phyloP scores from a whole-genome alignment of 2,113 vertebrate genomes.

The Aldabrachelys gigantea region DNA sequence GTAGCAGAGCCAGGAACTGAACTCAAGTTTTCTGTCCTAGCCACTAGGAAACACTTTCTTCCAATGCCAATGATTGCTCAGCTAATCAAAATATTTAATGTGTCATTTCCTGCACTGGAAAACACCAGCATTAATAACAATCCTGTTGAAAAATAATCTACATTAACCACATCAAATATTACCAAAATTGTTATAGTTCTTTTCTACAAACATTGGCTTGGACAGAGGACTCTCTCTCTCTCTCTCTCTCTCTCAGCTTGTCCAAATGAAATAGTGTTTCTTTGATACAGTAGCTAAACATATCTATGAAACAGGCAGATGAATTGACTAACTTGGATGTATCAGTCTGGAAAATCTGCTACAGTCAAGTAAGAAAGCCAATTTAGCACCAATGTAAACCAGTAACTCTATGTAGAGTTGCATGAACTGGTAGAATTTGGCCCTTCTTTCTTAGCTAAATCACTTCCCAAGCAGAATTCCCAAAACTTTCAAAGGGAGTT shows the following conservation, averaged over 20 bases:
- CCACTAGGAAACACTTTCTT: not conserved
- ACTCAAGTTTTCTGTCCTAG: not conserved
- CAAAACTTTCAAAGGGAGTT: not conserved
- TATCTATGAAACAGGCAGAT: not conserved
- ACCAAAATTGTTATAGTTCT: not conserved
- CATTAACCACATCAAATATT: not conserved
- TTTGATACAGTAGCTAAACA: not conserved
- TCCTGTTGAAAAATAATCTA: not conserved
- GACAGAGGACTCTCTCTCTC: not conserved
- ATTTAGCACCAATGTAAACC: not conserved
- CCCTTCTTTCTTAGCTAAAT: not conserved
- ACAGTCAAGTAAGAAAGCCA: not conserved
- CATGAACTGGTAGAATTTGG: not conserved
- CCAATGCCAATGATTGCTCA: not conserved
- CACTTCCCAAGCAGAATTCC: not conserved
- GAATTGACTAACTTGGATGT: not conserved
- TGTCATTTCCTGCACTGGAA: not conserved
- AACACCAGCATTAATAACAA: not conserved
- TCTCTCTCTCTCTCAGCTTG: not conserved
- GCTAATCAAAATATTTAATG: not conserved
- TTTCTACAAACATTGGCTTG: not conserved
- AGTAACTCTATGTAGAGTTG: not conserved
- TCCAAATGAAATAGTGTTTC: not conserved
- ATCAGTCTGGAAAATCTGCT: not conserved
- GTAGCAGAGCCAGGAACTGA: not conserved